Conservation (phyloP, 2,797 vertebrate species). For the Pangasius macronema region DNA sequence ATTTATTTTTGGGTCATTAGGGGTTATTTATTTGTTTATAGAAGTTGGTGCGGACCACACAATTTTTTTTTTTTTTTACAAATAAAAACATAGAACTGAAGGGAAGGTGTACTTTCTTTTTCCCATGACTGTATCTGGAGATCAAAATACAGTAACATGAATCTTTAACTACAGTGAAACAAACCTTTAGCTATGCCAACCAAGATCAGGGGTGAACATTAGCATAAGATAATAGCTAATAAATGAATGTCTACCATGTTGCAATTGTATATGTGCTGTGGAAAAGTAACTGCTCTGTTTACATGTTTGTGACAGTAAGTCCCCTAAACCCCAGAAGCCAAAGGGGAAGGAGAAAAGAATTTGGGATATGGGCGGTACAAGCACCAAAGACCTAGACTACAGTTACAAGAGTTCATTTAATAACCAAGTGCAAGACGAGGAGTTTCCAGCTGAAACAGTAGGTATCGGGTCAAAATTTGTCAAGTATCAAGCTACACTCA, state of each 20-base stretch:
- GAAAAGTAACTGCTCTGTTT: background rate
- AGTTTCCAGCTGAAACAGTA: conserved; percentile 74
- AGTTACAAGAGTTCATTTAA: conserved; percentile 80
- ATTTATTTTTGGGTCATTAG: too few species aligned
- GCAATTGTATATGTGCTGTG: background rate
- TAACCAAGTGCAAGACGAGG: conserved; percentile 62
- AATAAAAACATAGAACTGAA: background rate
- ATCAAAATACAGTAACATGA: background rate
- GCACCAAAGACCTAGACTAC: conserved; percentile 86
- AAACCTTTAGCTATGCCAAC: background rate
- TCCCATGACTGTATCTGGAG: background rate
- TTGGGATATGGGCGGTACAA: conserved; percentile 80
- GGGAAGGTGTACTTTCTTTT: background rate
- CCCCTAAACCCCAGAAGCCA: conserved; percentile 86
- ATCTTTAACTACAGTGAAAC: background rate
- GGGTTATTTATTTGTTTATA: too few species aligned
- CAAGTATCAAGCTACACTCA: too few species aligned
- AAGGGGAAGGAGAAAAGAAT: conserved; percentile 86
- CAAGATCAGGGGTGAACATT: background rate
- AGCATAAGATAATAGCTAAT: background rate
- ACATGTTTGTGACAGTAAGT: conserved; percentile 73
- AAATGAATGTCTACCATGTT: background rate
- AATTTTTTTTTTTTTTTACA: background rate
- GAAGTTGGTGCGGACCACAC: too few species aligned
- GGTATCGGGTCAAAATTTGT: conserved; percentile 15